Percentiles rank a stretch among this genome's conserved stretches.
phyloP scores from a whole-genome alignment of 2,888 invertebrate genomes.

The Oscheius onirici region DNA sequence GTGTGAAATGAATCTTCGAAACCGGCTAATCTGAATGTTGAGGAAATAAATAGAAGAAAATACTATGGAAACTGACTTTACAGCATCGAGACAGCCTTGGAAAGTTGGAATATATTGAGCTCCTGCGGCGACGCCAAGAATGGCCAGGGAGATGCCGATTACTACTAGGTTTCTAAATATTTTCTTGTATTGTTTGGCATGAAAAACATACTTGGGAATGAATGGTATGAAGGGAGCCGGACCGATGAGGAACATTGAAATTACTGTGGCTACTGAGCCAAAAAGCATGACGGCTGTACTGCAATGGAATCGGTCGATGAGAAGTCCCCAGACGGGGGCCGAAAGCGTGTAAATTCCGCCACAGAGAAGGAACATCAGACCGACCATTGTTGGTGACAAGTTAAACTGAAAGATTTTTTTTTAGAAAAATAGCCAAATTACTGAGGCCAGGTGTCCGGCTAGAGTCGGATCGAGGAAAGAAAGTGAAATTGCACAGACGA shows the following conservation, averaged over 20 bases:
- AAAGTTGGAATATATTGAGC: constrained; percentile 87
- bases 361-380: constrained; percentile 70
- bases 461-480: constrained; percentile 86
- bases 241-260: constrained; percentile 71
- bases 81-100: constrained; percentile 83
- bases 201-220: constrained; percentile 52
- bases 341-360: constrained; percentile 69
- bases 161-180: constrained; percentile 71
- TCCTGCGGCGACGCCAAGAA: constrained; percentile 85
- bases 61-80: constrained; percentile 77
- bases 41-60: background rate
- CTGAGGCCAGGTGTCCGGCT: constrained; percentile 81
- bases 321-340: constrained; percentile 67
- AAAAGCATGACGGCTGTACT: constrained; percentile 64
- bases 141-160: constrained; percentile 78
- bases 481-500: constrained; percentile 70
- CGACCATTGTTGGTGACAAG: constrained; percentile 66
- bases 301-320: constrained; percentile 66
- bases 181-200: background rate
- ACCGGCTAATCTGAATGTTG: constrained; percentile 71
- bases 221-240: constrained; percentile 69
- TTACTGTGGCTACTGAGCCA: constrained; percentile 61
- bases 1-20: constrained; percentile 87
- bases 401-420: constrained; percentile 69
- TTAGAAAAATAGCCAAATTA: constrained; percentile 49